Base-by-base conservation (phyloP, 1,140 invertebrate genomes). In the Microplitis demolitor region DNA sequence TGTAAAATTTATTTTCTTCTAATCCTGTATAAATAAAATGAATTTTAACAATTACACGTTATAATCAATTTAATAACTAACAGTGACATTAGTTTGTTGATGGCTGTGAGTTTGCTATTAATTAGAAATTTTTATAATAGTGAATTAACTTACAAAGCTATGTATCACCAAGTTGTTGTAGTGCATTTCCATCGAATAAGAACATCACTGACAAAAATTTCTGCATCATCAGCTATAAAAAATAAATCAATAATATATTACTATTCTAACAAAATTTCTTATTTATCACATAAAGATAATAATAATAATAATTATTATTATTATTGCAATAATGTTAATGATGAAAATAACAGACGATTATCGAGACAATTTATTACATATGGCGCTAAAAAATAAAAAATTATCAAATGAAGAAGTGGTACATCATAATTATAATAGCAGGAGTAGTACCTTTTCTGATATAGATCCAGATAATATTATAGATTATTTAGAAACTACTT, bases 351-450 rank as follows among this genome's bases (percentile, higher is more conserved):
- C 0, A 61, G 60, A 61, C 16, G 13, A 33, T 3, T 11, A 61
- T 24, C 60, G 6, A 13, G 9, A 33, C 2, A 8, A 45, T 6
- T 2, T 11, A 9, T 5, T 50, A 24, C 35, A 14, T 45, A 66
- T 66, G 63, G 63, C 51, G 63, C 39, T 66, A n/a, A 6, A 37
- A 66, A 66, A 37, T 66, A 37, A 66, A 45, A n/a, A 11, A 45
- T 45, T 13, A 8, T 39, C 63, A 50, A 39, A 39, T 45, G 63
- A 66, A 66, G 63, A 45, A 37, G 63, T 66, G 39, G 63, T 51
- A 37, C 63, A 50, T 37, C 63, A 50, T 66, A 45, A 4, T 31
- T 16, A 50, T 31, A 37, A 45, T 45, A 9, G 11, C 39, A 45
- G 34, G 13, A 45, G 63, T 24, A 24, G 2, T 66, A 24, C 63